Conservation (phyloP, 2,797 vertebrate genomes). For the Pelodytes ibericus region DNA sequence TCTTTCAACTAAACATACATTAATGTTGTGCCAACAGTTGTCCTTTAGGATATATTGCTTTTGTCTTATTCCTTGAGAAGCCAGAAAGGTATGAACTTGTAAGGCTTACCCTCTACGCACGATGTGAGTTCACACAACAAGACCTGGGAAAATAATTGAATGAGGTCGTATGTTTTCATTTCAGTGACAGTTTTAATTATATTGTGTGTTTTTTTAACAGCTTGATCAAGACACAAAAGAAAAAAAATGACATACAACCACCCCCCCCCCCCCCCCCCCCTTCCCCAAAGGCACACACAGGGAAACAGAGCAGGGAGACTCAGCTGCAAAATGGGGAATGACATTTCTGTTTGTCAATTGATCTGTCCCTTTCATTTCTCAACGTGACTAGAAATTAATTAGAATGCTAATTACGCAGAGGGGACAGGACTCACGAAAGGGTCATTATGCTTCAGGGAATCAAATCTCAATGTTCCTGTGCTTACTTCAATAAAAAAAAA, state of each 20-base stretch:
- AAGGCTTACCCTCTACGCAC: slow-evolving; percentile 25
- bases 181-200: slow-evolving; percentile 76
- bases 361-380: slow-evolving; percentile 58
- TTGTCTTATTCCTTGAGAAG: background rate
- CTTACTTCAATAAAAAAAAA: background rate
- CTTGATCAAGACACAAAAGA: slow-evolving; percentile 72
- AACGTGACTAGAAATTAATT: slow-evolving; percentile 66
- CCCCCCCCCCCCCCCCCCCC: slow-evolving; percentile 37
- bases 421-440: slow-evolving; percentile 19
- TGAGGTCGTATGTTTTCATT: slow-evolving; percentile 75
- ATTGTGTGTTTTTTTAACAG: slow-evolving; percentile 72
- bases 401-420: slow-evolving; percentile 64
- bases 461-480: slow-evolving; percentile 19
- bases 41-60: background rate
- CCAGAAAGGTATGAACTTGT: background rate
- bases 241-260: slow-evolving; percentile 14
- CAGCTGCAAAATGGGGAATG: slow-evolving; percentile 65
- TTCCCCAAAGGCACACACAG: slow-evolving; percentile 24
- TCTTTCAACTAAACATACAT: too few species aligned
- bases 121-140: background rate
- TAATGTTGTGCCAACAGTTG: too few species aligned
- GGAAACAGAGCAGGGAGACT: slow-evolving; percentile 54
- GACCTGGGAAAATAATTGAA: slow-evolving; percentile 8
- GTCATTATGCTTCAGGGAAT: slow-evolving; percentile 24
- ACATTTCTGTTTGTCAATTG: slow-evolving; percentile 73